Base-by-base conservation (phyloP, 2,797 vertebrate genomes). In the Halcyon chelicuti region DNA sequence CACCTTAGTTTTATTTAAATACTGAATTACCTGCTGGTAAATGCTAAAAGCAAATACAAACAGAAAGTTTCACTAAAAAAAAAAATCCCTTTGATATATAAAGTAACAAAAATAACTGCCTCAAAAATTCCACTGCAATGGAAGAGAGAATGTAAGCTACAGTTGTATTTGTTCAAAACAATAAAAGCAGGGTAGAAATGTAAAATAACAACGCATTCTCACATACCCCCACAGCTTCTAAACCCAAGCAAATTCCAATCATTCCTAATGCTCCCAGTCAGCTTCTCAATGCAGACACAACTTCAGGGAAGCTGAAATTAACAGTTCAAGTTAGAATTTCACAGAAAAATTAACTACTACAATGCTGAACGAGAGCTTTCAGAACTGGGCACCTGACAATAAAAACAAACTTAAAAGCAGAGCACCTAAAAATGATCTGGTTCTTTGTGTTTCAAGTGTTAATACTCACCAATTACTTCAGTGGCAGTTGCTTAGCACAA, bases 31-130 rank as follows among this genome's bases (percentile, higher is more conserved):
- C 93, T 92, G 80, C 63, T 94, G 58, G 57, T 77, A 96, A 81
- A 71, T 87, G 94, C 74, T 58, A 94, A 76, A 93, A 93, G 37
- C 60, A 96, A 97, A 93, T 26, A 61, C 25, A 75, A n/a, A 66
- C 19, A 88, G 25, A 75, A 88, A 61, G 10, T 35, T 89, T 86
- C 29, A 58, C 55, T 86, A 90, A 46, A 80, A 94, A 71, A 75
- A 96, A 82, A 86, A 78, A 86, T 42, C 49, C 49, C 22, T 96
- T 74, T 55, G n/a, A 54, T 29, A 80, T 29, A 94, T 77, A 71
- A 86, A 73, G 84, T 88, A 97, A 97, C 55, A 95, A 95, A 97
- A 95, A 75, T 79, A 96, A 97, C 93, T 76, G 81, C 92, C 84
- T 95, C 77, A 81, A 75, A 90, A 96, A 78, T 92, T 96, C 93